Evolutionary conservation across 2,113 vertebrate species (phyloP).

Genomic region (Halichoeres trimaculatus): DNA sequence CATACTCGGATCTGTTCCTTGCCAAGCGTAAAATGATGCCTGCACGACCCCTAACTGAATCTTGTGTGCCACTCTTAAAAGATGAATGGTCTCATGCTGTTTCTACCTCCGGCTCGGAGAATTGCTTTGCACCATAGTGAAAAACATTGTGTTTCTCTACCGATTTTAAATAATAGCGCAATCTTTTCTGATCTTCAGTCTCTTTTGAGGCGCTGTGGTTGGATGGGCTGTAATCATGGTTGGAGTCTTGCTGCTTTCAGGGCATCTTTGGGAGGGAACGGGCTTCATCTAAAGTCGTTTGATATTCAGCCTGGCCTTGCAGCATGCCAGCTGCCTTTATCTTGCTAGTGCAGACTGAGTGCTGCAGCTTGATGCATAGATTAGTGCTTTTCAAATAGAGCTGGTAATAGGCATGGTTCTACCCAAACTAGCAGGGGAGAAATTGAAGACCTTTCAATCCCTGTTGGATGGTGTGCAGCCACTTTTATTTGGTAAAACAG

Average conservation of each 20-base stretch:
- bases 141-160: conserved; percentile 59
- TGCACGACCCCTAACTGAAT: conserved; percentile 62
- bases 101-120: conserved; percentile 53
- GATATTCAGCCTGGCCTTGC: conserved; percentile 69
- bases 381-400: conserved; percentile 58
- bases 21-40: conserved; percentile 56
- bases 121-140: conserved; percentile 59
- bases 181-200: conserved; percentile 67
- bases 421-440: conserved; percentile 5
- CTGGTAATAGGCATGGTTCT: conserved; percentile 36
- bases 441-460: conserved; percentile 31
- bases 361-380: conserved; percentile 65
- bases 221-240: conserved; percentile 62
- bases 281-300: conserved; percentile 54
- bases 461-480: conserved; percentile 2
- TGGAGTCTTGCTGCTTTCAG: conserved; percentile 60
- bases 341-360: conserved; percentile 59
- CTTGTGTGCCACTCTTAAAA: conserved; percentile 37
- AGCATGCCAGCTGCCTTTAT: conserved; percentile 71
- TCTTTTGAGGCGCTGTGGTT: conserved; percentile 15
- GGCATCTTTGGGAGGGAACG: conserved; percentile 31
- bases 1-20: conserved; percentile 53
- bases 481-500: not conserved
- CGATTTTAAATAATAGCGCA: conserved; percentile 74
- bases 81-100: conserved; percentile 64